A percentile compares a stretch with the other conserved stretches of the same genome.
Conservation (phyloP, 1,140 invertebrate genomes). For the Heliconius hewitsoni region DNA sequence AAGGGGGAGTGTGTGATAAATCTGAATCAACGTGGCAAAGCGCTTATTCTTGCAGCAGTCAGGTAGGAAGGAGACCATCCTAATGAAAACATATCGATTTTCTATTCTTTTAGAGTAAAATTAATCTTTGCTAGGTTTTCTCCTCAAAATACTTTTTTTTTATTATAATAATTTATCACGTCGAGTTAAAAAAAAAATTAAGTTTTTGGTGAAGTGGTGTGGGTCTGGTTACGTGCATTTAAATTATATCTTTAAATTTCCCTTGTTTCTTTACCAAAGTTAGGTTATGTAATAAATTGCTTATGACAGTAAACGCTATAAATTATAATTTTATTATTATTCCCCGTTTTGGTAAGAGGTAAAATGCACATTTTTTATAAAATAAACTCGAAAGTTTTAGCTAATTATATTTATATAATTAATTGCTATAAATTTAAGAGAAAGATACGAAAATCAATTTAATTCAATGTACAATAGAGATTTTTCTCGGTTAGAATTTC, state of each 20-base stretch:
- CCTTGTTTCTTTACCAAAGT: no score
- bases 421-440: not conserved
- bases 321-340: no score
- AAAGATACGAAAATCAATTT: not conserved
- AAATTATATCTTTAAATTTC: no score
- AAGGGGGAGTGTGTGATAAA: conserved; percentile 60
- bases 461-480: conserved; percentile 24
- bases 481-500: conserved; percentile 55
- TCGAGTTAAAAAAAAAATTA: no score
- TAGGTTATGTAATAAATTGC: no score
- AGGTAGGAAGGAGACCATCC: conserved; percentile 43
- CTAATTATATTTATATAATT: not conserved
- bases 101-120: not conserved
- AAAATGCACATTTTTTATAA: no score
- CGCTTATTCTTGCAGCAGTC: not conserved
- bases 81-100: conserved; percentile 59
- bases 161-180: no score
- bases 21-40: conserved; percentile 64
- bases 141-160: not conserved
- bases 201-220: no score
- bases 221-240: no score
- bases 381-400: no score
- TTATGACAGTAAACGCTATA: no score
- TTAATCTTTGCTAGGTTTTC: not conserved
- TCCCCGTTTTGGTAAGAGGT: no score